These are phyloP conservation scores for Picus viridis DNA, from an alignment of 2,797 vertebrate species.

Conservation along the genomic window DNA sequence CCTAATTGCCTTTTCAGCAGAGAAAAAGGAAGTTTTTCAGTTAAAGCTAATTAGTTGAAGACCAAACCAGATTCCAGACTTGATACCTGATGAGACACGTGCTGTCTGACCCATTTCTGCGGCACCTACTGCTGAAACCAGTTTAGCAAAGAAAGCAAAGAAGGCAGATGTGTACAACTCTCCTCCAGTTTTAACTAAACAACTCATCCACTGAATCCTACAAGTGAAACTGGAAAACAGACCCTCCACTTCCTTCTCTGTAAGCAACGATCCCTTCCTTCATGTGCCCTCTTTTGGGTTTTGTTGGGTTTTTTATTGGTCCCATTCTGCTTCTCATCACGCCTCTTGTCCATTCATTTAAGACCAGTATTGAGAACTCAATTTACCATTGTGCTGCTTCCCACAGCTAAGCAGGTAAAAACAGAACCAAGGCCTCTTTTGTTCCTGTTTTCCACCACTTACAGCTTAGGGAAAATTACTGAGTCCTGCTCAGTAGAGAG, in stretches of 20 bases:
- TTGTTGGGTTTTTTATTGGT: background rate
- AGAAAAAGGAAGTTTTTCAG: background rate
- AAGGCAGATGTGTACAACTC: slow-evolving; percentile 6
- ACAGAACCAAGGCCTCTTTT: background rate
- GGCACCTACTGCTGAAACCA: background rate
- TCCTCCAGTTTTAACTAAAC: slow-evolving; percentile 48
- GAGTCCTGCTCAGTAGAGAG: background rate
- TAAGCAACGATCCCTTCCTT: slow-evolving; percentile 12
- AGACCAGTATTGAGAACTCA: background rate
- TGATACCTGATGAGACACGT: background rate
- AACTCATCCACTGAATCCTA: background rate
- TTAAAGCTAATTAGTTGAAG: background rate
- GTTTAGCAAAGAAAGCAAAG: slow-evolving; percentile 29
- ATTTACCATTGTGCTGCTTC: background rate
- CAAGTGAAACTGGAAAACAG: background rate
- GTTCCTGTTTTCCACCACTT: background rate
- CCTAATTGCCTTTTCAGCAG: background rate
- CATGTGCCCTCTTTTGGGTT: background rate
- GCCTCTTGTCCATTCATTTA: background rate
- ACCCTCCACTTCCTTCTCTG: background rate
- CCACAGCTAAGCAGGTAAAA: background rate
- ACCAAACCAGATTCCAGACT: background rate
- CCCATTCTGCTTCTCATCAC: background rate
- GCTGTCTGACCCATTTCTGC: background rate
- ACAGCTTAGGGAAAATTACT: background rate